Base-by-base conservation (phyloP, 2,888 invertebrate species). In the Eubasilissa splendida region DNA sequence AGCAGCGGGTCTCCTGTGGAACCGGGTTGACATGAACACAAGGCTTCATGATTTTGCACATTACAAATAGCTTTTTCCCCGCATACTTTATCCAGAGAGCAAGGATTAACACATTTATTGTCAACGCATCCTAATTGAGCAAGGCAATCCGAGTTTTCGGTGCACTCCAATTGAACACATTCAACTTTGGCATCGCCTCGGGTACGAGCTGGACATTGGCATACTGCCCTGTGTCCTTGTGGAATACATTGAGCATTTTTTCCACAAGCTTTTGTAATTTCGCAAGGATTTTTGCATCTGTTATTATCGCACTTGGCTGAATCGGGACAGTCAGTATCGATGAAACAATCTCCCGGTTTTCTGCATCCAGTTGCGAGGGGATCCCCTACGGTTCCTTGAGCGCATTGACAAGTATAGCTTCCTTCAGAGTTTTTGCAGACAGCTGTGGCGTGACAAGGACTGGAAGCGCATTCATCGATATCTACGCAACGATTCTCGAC, bases 1-100 rank as follows among this genome's bases (percentile, higher is more conserved):
- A 96, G 91, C 82, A 95, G 94, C 11, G 97, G 95, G 88, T 97
- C 96, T 50, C 97, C 97, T 0, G 96, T 96, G 84, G 93, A 95
- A 66, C 97, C 97, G 42, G 95, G 91, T 85, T 94, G 91, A 87
- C 97, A 97, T n/a, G 93, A 92, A 86, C 97, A 97, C 58, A 95
- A 90, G 0, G 95, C 95, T 71, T 95, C 92, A 85, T 97, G 97
- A 87, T 95, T 95, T 84, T 91, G 91, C 0, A 96, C 92, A 2
- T 92, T 88, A 86, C 97, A 97, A 80, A 93, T 92, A 0, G 96
- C 95, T 86, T 95, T 94, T 83, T 93, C 92, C 0, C 97, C 97
- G 85, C 97, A 97, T 0, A 96, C 95, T 84, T 96, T 95, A 1
- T 94, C 91, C 82, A 96, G 89, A 10, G 92, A 92, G 86, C 97